A percentile compares a stretch with the other conserved stretches of the same genome.
Conservation (phyloP, 1,140 invertebrate genomes). For the Pogonognathellus flavescens region DNA sequence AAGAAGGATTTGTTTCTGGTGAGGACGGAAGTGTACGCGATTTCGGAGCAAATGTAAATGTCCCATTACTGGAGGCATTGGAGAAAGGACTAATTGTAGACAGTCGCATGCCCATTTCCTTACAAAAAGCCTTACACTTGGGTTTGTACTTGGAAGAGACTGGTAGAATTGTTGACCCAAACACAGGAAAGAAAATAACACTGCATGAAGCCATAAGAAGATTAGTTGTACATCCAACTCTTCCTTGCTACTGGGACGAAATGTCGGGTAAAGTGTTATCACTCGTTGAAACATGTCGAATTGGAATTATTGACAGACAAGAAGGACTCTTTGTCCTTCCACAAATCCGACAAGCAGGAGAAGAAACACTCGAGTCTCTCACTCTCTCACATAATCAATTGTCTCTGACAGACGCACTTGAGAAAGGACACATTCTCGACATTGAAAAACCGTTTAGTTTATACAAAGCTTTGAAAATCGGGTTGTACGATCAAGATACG, state of each 20-base stretch:
- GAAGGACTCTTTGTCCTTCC: conserved; percentile 84
- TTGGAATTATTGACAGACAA: conserved; percentile 85
- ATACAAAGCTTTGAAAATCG: conserved; percentile 86
- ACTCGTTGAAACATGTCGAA: conserved; percentile 83
- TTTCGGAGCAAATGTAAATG: conserved; percentile 76
- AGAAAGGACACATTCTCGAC: conserved; percentile 84
- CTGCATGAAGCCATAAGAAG: conserved; percentile 87
- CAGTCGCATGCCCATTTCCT: conserved; percentile 83
- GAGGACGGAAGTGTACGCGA: conserved; percentile 78
- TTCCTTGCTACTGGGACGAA: conserved; percentile 85
- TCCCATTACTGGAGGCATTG: conserved; percentile 85
- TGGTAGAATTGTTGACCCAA: conserved; percentile 86
- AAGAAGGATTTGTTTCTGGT: conserved; percentile 81
- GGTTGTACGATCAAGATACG: conserved; percentile 81
- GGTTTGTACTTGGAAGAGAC: conserved; percentile 85
- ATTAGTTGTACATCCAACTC: conserved; percentile 82
- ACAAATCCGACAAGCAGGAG: conserved; percentile 72
- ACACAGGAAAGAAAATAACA: conserved; percentile 81
- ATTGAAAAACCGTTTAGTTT: conserved; percentile 86
- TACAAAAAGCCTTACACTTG: conserved; percentile 88
- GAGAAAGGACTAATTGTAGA: conserved; percentile 85
- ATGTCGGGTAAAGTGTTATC: conserved; percentile 78
- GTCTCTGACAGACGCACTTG: conserved; percentile 77
- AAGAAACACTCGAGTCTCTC: conserved; percentile 41
- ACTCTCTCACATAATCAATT: conserved; percentile 12